Evolutionary conservation across 1,140 invertebrate genomes (phyloP), one percentile per base, ranked within the genome.

Genomic region (Aphaenogaster ashmeadi): DNA sequence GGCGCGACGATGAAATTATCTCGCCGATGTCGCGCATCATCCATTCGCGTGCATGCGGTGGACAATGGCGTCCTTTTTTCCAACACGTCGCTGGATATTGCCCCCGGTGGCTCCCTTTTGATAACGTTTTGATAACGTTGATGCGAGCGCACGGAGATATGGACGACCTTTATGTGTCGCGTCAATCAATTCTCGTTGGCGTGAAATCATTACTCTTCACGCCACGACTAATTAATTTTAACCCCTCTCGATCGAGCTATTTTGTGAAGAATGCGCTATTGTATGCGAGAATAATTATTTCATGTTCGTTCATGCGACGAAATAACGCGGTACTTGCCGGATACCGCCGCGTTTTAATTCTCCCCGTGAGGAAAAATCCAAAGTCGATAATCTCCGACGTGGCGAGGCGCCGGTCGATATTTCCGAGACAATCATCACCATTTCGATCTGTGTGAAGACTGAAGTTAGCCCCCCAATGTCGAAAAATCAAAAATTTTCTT

Each of bases 1-100:
- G 41, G 38, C 0, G 66, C 18, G 36, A 5, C 50, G 44, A 85
- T 52, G 54, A 85, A 85, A 75, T 85, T 81, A 81, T 81, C 47
- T 71, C 50, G 47, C n/a, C 36, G 13, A 69, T 69, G 47, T 69
- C 33, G 78, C 64, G 62, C 18, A 79, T 79, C 60, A 79, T 66
- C 62, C 58, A 33, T 38, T 36, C 27, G 56, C 15, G 41, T n/a
- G 33, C 8, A 15, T 27, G 7, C 7, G 56, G 7, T 6, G 13
- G 21, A 74, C 41, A 84, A 62, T 60, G 36, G 15, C 72, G 33
- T 60, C 72, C 38, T 47, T 8, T 56, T 67, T 67, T 38, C 11
- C 6, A 21, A 67, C 62, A 41, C 38, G 41, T 44, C 27, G 11
- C 67, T 47, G 67, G 11, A 60, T 33, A 83, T 27, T 44, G 52